Evolutionary conservation across 2,888 invertebrate genomes (phyloP).

Genomic region (Netelia virgata): DNA sequence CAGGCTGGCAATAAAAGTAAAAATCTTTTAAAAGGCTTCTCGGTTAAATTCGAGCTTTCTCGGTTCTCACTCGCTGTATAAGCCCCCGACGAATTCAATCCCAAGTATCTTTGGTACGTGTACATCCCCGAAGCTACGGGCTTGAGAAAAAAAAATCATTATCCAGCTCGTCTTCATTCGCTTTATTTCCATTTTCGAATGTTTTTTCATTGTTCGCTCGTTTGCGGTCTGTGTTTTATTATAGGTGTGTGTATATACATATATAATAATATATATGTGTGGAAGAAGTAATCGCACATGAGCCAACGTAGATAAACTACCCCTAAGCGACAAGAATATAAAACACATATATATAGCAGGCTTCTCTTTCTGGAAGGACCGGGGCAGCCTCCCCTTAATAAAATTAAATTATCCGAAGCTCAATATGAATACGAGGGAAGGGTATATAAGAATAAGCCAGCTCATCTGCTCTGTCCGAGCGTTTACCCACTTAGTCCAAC

Average conservation of each 20-base stretch:
- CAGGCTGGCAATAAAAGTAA: constrained; percentile 17
- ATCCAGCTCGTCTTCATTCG: constrained; percentile 1
- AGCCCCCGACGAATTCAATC: constrained; percentile 35
- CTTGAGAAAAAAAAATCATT: constrained; percentile 16
- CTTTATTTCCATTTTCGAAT: constrained; percentile 18
- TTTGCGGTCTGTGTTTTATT: neutral
- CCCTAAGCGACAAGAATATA: constrained; percentile 17
- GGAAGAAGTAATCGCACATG: constrained; percentile 35
- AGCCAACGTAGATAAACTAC: constrained; percentile 46
- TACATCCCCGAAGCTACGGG: neutral
- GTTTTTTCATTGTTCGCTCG: constrained; percentile 15
- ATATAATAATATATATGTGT: neutral
- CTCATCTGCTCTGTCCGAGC: constrained; percentile 21
- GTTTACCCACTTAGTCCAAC: constrained; percentile 4
- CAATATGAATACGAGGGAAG: neutral
- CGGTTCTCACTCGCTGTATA: neutral
- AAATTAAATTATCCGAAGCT: constrained; percentile 49
- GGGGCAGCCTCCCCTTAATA: constrained; percentile 35
- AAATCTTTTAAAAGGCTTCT: neutral
- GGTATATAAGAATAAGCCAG: constrained; percentile 40
- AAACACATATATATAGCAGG: neutral
- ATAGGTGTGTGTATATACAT: neutral
- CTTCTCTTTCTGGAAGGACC: neutral
- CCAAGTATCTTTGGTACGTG: neutral
- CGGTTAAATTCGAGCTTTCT: neutral